phyloP scores from a whole-genome alignment of 2,797 vertebrate genomes.

The Cynopterus sphinx region DNA sequence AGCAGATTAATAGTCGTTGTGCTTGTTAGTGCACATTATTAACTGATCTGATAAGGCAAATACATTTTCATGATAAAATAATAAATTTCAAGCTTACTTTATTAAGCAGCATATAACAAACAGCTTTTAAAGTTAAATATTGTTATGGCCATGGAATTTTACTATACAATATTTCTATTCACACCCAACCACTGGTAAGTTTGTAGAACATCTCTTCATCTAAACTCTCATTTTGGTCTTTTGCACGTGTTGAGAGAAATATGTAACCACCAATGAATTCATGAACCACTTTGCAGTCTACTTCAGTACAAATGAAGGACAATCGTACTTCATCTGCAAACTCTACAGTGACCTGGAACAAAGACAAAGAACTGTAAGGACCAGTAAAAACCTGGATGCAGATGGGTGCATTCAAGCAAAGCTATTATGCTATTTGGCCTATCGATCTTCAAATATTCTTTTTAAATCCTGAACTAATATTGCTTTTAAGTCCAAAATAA shows the following conservation, averaged over 20 bases:
- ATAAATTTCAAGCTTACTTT: slow-evolving; percentile 89
- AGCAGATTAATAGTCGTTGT: slow-evolving; percentile 83
- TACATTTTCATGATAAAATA: slow-evolving; percentile 82
- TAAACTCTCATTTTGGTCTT: slow-evolving; percentile 99
- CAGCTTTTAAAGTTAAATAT: slow-evolving; percentile 87
- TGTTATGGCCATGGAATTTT: slow-evolving; percentile 81
- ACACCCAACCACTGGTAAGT: slow-evolving; percentile 99
- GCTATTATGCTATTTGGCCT: not conserved
- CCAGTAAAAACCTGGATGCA: not conserved
- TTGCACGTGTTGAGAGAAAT: slow-evolving; percentile 97
- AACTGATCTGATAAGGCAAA: slow-evolving; percentile 84
- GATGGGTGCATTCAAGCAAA: rapidly evolving
- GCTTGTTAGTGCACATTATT: slow-evolving; percentile 86
- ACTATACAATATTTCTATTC: slow-evolving; percentile 79
- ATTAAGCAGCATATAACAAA: slow-evolving; percentile 89
- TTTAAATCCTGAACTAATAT: not conserved
- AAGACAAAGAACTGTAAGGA: not conserved
- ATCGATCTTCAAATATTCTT: not conserved
- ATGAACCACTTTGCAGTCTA: slow-evolving; percentile 99
- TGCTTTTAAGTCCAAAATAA: not conserved
- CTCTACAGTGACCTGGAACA: slow-evolving; percentile 94
- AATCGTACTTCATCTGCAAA: slow-evolving; percentile 96
- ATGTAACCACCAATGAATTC: slow-evolving; percentile 99
- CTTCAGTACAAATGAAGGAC: slow-evolving; percentile 96
- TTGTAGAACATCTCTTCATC: slow-evolving; percentile 99